Base-by-base conservation (phyloP, 2,888 invertebrate species). In the Glyphotaelius pellucidus region DNA sequence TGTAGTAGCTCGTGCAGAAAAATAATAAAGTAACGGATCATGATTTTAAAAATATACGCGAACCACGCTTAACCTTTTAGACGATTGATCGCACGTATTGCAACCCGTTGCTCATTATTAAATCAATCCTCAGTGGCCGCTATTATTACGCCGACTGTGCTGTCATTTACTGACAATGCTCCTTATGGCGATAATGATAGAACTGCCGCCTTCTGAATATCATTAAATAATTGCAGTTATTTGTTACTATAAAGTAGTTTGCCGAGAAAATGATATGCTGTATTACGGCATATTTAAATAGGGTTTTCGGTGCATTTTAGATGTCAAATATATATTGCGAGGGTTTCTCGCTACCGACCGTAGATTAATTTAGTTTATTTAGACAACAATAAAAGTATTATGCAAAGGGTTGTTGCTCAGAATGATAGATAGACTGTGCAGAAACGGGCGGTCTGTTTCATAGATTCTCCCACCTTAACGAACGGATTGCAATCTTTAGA, bases 1-100 rank as follows among this genome's bases (percentile, higher is more conserved):
- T 89, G 88, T 89, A 80, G n/a, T 35, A 89, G 52, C 42, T 79
- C 88, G 88, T 89, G 88, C 88, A 89, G 88, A 89, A 89, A 89
- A 89, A 89, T 89, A 89, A 89, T 79, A 89, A 89, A 89, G 79
- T 89, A 89, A 89, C 88, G 88, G 88, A 79, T 47, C 86, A 30
- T 30, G 88, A 89, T 35, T 67, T 89, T 38, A 80, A 86, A 47
- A 87, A 87, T 52, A 19, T 52, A 31, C 47, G 42, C 67, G 80
- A 79, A 79, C 38, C 80, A 38, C 88, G 79, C 38, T 35, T 89
- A 89, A 89, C 88, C 88, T 89, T 89, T 89, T 15, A 38, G 80
- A 12, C 79, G 88, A 89, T 89, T 35, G 88, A 89, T 89, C 80
- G 31, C 67, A 35, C 79, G 88, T 79, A 79, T n/a, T 9, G 79